Conservation (phyloP, 2,113 vertebrate species). For the Stictonetta naevosa region DNA sequence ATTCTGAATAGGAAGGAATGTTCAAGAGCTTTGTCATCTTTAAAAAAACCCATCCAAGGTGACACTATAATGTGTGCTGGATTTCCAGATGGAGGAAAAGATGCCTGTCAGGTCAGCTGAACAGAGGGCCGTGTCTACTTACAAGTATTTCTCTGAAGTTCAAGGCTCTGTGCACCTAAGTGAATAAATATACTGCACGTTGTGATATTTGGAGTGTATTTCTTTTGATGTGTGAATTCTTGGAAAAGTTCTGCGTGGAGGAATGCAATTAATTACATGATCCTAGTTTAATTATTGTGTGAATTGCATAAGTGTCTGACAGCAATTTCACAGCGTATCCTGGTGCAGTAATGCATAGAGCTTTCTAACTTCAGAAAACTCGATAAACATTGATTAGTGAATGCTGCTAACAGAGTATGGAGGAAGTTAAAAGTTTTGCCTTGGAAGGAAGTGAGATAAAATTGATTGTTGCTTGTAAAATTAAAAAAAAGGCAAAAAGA, state of each 20-base stretch:
- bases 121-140: not conserved
- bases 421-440: not conserved
- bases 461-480: not conserved
- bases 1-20: conserved; percentile 80
- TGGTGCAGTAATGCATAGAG: not conserved
- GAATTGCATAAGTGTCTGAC: not conserved
- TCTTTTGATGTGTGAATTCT: not conserved
- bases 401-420: not conserved
- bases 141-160: not conserved
- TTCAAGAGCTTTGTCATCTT: conserved; percentile 72
- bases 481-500: no score
- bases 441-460: not conserved
- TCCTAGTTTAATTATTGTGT: not conserved
- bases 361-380: not conserved
- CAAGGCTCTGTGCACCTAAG: not conserved
- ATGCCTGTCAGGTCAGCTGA: conserved; percentile 86
- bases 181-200: not conserved
- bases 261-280: not conserved
- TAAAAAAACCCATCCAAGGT: conserved; percentile 64
- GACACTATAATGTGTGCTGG: conserved; percentile 86
- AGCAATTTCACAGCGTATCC: not conserved
- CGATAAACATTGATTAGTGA: not conserved
- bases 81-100: conserved; percentile 84
- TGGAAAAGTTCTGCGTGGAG: not conserved
- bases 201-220: not conserved